phyloP scores from a whole-genome alignment of 1,140 invertebrate genomes.

The Tetramorium alpestre region DNA sequence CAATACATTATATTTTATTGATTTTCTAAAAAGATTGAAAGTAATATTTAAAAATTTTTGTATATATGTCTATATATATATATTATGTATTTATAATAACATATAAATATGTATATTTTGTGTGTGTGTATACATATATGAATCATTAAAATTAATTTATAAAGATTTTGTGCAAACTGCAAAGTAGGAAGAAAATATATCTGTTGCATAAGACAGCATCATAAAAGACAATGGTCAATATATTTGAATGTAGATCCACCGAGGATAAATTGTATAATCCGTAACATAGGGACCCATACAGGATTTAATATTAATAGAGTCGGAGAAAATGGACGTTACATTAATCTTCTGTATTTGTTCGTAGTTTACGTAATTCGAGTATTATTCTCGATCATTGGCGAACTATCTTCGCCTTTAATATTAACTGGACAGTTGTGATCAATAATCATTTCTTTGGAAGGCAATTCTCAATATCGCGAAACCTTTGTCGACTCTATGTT shows the following conservation, averaged over 20 bases:
- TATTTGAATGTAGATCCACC: not conserved
- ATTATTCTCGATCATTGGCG: not conserved
- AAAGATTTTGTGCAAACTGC: not conserved
- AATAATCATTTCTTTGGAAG: not conserved
- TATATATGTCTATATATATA: no score
- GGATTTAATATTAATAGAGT: not conserved
- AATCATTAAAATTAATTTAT: not conserved
- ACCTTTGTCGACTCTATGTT: not conserved
- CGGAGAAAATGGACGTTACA: not conserved
- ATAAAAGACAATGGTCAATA: not conserved
- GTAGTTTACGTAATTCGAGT: conserved; percentile 21
- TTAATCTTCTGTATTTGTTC: not conserved
- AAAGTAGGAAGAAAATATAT: not conserved
- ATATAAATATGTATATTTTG: not conserved
- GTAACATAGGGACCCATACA: not conserved
- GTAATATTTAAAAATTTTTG: no score
- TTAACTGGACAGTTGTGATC: not conserved
- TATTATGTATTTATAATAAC: no score
- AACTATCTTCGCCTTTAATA: conserved; percentile 16
- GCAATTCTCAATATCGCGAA: not conserved
- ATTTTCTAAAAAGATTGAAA: no score
- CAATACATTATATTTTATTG: no score
- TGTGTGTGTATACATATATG: not conserved
- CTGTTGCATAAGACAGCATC: no score
- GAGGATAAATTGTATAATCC: no score